A percentile compares a stretch with the other conserved stretches of the same genome.
These are phyloP conservation scores for Vulpes ferrilata DNA, from an alignment of 2,113 vertebrate species.

Conservation along the genomic window DNA sequence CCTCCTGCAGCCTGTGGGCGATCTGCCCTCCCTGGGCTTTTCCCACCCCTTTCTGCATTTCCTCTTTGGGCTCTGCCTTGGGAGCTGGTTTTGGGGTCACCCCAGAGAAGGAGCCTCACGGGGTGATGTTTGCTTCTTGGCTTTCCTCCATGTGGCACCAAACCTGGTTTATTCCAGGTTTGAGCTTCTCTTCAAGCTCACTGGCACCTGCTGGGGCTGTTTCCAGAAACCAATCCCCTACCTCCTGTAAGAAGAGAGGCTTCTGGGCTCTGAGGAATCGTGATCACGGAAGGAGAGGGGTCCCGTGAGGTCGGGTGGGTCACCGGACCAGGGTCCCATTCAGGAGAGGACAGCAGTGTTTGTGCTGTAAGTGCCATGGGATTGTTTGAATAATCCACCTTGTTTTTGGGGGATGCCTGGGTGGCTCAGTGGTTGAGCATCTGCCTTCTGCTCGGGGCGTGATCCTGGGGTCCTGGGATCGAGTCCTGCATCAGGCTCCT, in stretches of 20 bases:
- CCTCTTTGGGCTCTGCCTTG: not conserved
- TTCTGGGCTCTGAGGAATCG: not conserved
- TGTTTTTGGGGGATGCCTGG: no score
- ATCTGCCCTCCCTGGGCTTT: not conserved
- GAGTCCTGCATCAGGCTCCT: no score
- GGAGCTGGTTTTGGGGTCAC: not conserved
- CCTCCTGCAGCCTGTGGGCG: not conserved
- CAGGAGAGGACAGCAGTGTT: accelerated
- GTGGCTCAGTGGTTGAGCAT: no score
- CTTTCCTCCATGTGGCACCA: not conserved
- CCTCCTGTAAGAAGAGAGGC: not conserved
- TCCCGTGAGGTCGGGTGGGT: not conserved
- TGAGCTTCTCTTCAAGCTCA: not conserved
- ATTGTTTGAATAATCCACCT: not conserved
- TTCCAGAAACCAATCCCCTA: not conserved
- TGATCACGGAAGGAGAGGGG: not conserved
- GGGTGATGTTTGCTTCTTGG: not conserved
- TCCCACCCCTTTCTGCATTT: not conserved
- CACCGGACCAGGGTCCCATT: accelerated
- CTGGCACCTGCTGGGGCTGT: accelerated
- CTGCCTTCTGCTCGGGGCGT: no score
- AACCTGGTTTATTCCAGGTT: not conserved
- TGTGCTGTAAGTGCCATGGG: accelerated
- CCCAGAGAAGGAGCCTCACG: not conserved
- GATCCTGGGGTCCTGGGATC: no score